Evolutionary conservation across 1,140 invertebrate genomes (phyloP).

Genomic region (Bradynema listronoti): DNA sequence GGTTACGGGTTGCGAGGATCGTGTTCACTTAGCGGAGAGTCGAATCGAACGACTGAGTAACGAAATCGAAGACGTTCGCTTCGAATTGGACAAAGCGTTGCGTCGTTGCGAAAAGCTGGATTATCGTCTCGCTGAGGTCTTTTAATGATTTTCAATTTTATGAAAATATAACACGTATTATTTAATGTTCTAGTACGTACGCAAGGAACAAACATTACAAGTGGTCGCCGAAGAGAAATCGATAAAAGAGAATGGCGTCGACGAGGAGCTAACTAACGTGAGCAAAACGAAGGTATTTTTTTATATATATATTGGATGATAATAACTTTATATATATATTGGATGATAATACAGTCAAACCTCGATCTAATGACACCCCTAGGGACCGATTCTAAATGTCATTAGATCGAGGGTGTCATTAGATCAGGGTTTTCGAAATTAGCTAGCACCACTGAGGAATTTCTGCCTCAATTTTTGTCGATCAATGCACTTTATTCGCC

Average conservation of each 20-base stretch:
- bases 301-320: too few species aligned
- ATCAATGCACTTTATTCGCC: too few species aligned
- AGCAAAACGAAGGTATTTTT: constrained; percentile 31
- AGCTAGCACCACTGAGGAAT: too few species aligned
- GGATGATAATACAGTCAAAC: too few species aligned
- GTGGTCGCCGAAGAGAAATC: constrained; percentile 11
- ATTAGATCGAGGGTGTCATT: too few species aligned
- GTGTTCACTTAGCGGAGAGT: constrained; percentile 35
- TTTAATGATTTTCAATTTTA: constrained; percentile 5
- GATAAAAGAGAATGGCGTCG: constrained; percentile 4
- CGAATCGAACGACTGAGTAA: constrained; percentile 27
- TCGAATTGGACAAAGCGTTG: constrained; percentile 34
- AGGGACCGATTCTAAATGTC: too few species aligned
- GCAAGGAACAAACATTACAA: constrained; percentile 20
- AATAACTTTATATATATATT: too few species aligned
- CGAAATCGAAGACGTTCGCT: constrained; percentile 38
- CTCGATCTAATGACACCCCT: too few species aligned
- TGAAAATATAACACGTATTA: constrained; percentile 17
- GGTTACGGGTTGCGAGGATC: constrained; percentile 24
- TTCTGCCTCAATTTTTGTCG: too few species aligned
- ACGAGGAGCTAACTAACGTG: constrained; percentile 27
- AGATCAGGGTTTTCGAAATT: too few species aligned
- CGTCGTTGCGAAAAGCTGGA: constrained; percentile 34
- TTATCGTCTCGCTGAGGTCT: constrained; percentile 32
- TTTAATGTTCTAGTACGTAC: constrained; percentile 19